Percentiles rank a stretch among this genome's conserved stretches.
These are phyloP conservation scores for Brachionus koreanus DNA, from an alignment of 1,140 invertebrate genomes.

Conservation along the genomic window DNA sequence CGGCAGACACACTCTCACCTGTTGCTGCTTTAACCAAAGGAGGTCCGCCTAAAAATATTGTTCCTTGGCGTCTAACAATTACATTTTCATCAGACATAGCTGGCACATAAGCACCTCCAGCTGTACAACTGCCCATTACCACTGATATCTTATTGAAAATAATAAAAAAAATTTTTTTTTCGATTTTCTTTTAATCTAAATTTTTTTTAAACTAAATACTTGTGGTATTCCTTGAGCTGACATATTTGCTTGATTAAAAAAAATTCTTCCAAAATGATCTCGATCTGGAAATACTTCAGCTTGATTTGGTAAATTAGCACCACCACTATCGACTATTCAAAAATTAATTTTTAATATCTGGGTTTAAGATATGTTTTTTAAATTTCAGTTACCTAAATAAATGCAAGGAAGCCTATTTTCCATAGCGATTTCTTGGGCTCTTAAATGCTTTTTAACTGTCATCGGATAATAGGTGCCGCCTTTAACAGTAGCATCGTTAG, in stretches of 20 bases:
- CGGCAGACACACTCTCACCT: conserved; percentile 79
- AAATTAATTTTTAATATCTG: not conserved
- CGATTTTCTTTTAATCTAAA: too few relatives aligned
- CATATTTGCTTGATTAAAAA: conserved; percentile 96
- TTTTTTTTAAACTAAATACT: conserved; percentile 56
- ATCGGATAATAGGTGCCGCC: conserved; percentile 93
- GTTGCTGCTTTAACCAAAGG: conserved; percentile 92
- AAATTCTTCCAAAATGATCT: conserved; percentile 93
- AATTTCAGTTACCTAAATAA: conserved; percentile 66
- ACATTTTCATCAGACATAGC: conserved; percentile 96
- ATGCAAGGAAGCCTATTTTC: conserved; percentile 89
- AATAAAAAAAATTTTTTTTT: conserved; percentile 40
- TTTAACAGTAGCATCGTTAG: conserved; percentile 92
- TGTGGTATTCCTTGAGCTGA: conserved; percentile 86
- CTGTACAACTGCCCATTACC: conserved; percentile 97
- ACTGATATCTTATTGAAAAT: conserved; percentile 71
- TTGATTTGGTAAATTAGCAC: conserved; percentile 91
- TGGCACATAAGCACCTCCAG: conserved; percentile 94
- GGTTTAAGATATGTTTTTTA: too few relatives aligned
- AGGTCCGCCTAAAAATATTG: conserved; percentile 93
- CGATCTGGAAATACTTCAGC: conserved; percentile 89
- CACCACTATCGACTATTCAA: conserved; percentile 82
- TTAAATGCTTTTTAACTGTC: conserved; percentile 91
- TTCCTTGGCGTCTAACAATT: conserved; percentile 89
- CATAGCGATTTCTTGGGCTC: conserved; percentile 91